Base-by-base conservation (phyloP, 2,797 vertebrate genomes). In the Heliangelus exortis region DNA sequence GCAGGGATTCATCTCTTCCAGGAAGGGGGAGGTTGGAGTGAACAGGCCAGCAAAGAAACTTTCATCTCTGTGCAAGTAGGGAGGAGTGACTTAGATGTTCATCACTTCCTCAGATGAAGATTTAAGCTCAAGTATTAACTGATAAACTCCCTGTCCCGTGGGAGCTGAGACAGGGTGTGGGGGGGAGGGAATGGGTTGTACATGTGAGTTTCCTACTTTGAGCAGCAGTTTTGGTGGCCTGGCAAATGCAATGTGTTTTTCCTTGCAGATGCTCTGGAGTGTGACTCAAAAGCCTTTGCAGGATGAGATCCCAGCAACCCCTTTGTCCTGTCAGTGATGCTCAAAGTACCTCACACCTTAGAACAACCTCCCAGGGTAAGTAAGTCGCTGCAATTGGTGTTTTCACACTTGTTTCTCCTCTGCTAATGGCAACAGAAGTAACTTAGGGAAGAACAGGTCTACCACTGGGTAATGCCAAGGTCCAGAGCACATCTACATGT, bases 201-300 rank as follows among this genome's bases (percentile, higher is more conserved):
- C 84, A 94, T 31, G 51, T 2, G 15, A 66, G 59, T 81, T 92
- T 94, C 75, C 59, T 75, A 53, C 67, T 93, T 93, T 3, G 82
- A 91, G 61, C 54, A 59, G 85, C 66, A 83, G 50, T 87, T 84
- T 76, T 41, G 89, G 90, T 94, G 95, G 92, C 89, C 90, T 95
- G 94, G 94, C 95, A 96, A 97, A 94, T 68, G 50, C 28, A 21
- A 83, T 33, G 43, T 28, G 16, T 71, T 93, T 69, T 90, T 72
- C 59, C 34, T 75, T 81, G 82, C 85, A 74, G 87, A 78, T 86
- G 90, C 80, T 95, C 90, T 47, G 85, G 81, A 69, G 75, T 93
- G 93, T 96, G 94, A 97, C 79, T 96, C 92, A 95, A 65, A n/a
- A 90, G 78, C 50, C 61, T 80, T 89, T 75, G 78, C 31, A 76